phyloP scores from a whole-genome alignment of 2,888 invertebrate genomes.

The Yponomeuta cagnagella region DNA sequence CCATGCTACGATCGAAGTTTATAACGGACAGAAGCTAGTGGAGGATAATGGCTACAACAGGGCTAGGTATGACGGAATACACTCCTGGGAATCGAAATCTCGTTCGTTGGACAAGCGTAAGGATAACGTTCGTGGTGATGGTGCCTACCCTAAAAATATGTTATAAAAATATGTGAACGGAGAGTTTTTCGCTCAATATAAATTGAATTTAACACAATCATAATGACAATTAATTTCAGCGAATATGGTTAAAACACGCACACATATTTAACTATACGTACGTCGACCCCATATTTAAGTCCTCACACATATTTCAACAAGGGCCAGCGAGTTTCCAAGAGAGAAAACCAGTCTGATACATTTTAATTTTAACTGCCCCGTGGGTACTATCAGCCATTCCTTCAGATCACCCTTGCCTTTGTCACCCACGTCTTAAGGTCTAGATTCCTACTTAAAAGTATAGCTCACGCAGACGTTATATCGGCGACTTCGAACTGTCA shows the following conservation, averaged over 20 bases:
- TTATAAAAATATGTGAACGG: too few relatives aligned
- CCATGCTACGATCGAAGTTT: neutral
- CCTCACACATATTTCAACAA: constrained; percentile 5
- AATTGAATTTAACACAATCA: too few relatives aligned
- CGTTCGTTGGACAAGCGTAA: neutral
- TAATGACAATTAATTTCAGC: too few relatives aligned
- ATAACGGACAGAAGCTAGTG: neutral
- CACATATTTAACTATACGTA: too few relatives aligned
- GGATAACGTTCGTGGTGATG: too few relatives aligned
- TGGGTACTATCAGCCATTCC: neutral
- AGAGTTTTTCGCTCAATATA: too few relatives aligned
- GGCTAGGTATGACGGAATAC: neutral
- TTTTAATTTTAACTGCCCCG: constrained; percentile 40
- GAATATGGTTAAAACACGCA: too few relatives aligned
- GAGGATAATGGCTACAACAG: neutral
- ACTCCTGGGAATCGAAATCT: neutral
- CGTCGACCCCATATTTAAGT: neutral
- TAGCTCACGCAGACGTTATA: neutral
- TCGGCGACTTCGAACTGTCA: neutral
- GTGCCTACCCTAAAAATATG: too few relatives aligned
- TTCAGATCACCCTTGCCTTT: neutral
- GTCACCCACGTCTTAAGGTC: neutral
- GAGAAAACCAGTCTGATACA: constrained; percentile 31
- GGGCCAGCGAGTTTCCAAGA: constrained; percentile 15
- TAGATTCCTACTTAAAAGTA: neutral